Conservation (phyloP, 2,797 vertebrate genomes). For the Salarias fasciatus region DNA sequence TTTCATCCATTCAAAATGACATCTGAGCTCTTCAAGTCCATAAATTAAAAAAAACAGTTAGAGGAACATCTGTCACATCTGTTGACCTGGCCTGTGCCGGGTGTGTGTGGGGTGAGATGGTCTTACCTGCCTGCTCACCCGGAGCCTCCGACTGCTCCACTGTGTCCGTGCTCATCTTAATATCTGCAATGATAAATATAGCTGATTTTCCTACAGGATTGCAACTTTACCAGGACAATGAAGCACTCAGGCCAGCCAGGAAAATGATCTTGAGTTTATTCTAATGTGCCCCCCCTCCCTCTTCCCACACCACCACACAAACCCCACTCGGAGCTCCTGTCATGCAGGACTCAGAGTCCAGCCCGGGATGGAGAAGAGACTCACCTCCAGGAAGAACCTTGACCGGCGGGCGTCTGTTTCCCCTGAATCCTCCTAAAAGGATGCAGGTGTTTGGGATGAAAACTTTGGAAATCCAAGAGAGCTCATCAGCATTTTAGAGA, state of each 20-base stretch:
- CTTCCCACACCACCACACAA: constrained; percentile 82
- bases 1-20: no score
- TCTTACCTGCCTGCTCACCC: constrained; percentile 90
- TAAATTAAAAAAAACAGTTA: background rate
- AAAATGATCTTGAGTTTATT: constrained; percentile 91
- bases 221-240: constrained; percentile 82
- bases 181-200: constrained; percentile 91
- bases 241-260: constrained; percentile 81
- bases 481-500: constrained; percentile 81
- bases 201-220: constrained; percentile 92
- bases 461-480: constrained; percentile 66
- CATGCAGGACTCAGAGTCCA: background rate
- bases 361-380: constrained; percentile 15
- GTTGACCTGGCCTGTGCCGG: background rate
- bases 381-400: constrained; percentile 52
- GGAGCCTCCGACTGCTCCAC: constrained; percentile 88
- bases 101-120: constrained; percentile 13
- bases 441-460: constrained; percentile 25
- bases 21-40: no score
- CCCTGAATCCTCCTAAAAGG: constrained; percentile 26
- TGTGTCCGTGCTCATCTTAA: constrained; percentile 95
- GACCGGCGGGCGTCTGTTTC: constrained; percentile 17
- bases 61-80: constrained; percentile 7
- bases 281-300: constrained; percentile 79
- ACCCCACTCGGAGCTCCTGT: constrained; percentile 71